Conservation (phyloP, 2,888 invertebrate species). For the Melitaea athalia region DNA sequence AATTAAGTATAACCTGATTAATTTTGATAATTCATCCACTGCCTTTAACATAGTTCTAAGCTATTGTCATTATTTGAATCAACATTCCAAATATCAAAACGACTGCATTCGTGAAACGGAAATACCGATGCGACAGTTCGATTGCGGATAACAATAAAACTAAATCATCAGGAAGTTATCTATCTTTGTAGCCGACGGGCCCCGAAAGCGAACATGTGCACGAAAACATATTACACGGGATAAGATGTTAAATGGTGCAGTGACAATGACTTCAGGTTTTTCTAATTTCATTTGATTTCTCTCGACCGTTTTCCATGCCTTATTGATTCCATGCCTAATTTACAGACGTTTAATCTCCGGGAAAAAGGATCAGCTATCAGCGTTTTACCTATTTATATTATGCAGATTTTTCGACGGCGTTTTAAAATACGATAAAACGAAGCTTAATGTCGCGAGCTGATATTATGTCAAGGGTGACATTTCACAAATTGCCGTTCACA, state of each 20-base stretch:
- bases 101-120: conserved; percentile 34
- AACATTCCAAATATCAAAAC: conserved; percentile 32
- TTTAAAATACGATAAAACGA: conserved; percentile 41
- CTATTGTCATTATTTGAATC: neutral
- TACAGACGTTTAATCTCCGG: conserved; percentile 17
- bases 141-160: conserved; percentile 79
- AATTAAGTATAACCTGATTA: neutral
- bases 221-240: conserved; percentile 67
- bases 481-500: conserved; percentile 76
- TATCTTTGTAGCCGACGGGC: conserved; percentile 67
- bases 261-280: conserved; percentile 57
- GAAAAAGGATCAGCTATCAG: conserved; percentile 11
- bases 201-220: conserved; percentile 68
- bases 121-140: conserved; percentile 61
- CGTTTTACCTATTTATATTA: conserved; percentile 25
- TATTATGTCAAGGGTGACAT: conserved; percentile 73
- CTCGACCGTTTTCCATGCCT: conserved; percentile 7
- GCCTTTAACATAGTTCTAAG: neutral
- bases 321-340: conserved; percentile 23
- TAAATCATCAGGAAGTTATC: conserved; percentile 82
- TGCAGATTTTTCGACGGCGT: conserved; percentile 29
- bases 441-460: conserved; percentile 63
- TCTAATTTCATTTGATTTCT: conserved; percentile 47
- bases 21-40: neutral
- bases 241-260: conserved; percentile 72